Evolutionary conservation across 2,888 invertebrate genomes (phyloP), one percentile per base, ranked within the genome.

Genomic region (Leucophora obtusa): DNA sequence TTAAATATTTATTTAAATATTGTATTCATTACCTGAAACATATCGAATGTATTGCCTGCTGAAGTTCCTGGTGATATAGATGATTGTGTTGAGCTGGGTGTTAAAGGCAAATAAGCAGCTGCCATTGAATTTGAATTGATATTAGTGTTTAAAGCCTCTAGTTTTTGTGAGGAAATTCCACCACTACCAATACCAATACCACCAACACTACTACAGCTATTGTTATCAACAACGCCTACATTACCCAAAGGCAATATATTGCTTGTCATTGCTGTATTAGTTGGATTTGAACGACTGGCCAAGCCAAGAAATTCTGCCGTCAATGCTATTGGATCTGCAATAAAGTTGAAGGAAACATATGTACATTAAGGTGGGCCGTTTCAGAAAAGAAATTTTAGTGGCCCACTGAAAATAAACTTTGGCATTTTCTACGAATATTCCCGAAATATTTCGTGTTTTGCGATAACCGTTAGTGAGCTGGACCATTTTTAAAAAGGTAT

Each of bases 21-120:
- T 35, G 15, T 33, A 35, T 11, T 28, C 82, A 84, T 87, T 84
- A 90, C 90, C 88, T 89, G 89, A 85, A 90, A 89, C 82, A 87
- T 86, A 82, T 90, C 90, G 83, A 87, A 89, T 59, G 88, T 86
- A 83, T 87, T 88, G 73, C 82, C 81, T 47, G 85, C 82, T 58
- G 86, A 84, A 70, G 87, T 87, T 70, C 89, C 85, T 18, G 86
- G 89, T 72, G 89, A 89, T 65, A 87, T 87, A 78, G 89, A 89
- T 15, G 89, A 89, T 82, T 89, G 89, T 43, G 89, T 88, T 65
- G 90, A 90, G 73, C 87, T 89, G 38, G 89, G 89, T 74, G 90
- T 89, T 43, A 89, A 82, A 21, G 90, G 88, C 82, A 87, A 85
- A 83, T 89, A 90, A 77, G 84, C 81, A 18, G 84, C 82, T 62